These are phyloP conservation scores for Condylura cristata DNA, from an alignment of 2,113 vertebrate genomes.

Conservation along the genomic window DNA sequence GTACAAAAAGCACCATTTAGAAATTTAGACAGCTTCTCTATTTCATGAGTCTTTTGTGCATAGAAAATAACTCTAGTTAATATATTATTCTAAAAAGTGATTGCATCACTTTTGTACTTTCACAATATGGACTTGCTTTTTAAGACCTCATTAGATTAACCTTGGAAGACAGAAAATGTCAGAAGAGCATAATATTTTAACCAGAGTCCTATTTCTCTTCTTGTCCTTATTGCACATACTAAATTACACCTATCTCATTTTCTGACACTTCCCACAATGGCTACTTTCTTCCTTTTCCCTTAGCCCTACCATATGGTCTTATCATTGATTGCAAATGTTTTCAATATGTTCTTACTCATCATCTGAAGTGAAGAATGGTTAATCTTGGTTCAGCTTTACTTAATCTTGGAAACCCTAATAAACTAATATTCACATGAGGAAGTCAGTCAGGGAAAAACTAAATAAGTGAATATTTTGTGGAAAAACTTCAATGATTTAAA, in stretches of 20 bases:
- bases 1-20: constrained; percentile 57
- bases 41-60: not conserved
- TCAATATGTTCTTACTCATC: constrained; percentile 65
- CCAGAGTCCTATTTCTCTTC: not conserved
- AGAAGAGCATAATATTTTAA: not conserved
- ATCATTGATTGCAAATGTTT: constrained; percentile 52
- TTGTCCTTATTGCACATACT: constrained; percentile 18
- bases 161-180: not conserved
- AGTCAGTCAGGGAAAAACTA: not conserved
- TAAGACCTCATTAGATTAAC: not conserved
- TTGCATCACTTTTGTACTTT: not conserved
- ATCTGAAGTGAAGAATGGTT: constrained; percentile 26
- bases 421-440: not conserved
- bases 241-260: constrained; percentile 38
- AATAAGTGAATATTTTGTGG: not conserved
- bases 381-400: not conserved
- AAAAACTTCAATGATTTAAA: not conserved
- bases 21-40: constrained; percentile 49
- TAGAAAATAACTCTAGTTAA: constrained; percentile 30
- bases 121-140: not conserved
- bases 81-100: not conserved
- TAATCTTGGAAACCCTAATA: not conserved
- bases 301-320: constrained; percentile 39
- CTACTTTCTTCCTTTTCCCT: constrained; percentile 10
- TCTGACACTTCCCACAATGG: not conserved